These are phyloP conservation scores for Platanista minor DNA, from an alignment of 2,113 vertebrate genomes.

Conservation along the genomic window DNA sequence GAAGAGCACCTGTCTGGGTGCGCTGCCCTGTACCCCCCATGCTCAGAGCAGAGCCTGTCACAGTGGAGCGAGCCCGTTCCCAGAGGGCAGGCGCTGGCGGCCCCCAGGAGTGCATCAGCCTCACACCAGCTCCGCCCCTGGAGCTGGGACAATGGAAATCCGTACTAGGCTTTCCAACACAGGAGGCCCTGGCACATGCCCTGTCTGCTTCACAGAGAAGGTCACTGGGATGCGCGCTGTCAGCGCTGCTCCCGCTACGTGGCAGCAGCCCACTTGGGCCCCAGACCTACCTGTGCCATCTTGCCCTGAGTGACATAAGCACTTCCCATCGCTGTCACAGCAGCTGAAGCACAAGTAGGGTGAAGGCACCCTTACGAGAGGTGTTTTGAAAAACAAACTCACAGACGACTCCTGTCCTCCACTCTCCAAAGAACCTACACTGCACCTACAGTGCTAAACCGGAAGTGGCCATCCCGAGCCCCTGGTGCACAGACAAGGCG, in stretches of 20 bases:
- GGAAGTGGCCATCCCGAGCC: neutral
- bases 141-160: neutral
- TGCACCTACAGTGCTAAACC: fast-evolving
- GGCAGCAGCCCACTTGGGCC: fast-evolving
- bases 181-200: fast-evolving
- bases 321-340: fast-evolving
- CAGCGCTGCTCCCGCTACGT: neutral
- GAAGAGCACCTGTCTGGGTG: neutral
- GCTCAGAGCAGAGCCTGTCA: neutral
- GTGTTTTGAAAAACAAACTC: neutral
- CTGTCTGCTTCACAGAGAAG: neutral
- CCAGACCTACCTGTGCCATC: fast-evolving
- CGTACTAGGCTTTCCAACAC: fast-evolving
- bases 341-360: fast-evolving
- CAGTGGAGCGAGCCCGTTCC: neutral
- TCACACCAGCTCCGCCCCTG: neutral
- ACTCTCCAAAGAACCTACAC: fast-evolving
- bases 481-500: fast-evolving
- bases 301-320: neutral
- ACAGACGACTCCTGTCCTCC: neutral
- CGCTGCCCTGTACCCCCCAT: neutral
- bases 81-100: fast-evolving
- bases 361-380: fast-evolving
- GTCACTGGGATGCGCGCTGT: fast-evolving
- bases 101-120: fast-evolving